A percentile compares a stretch with the other conserved stretches of the same genome.
Evolutionary conservation across 30 jellyfish, hydroid and myxozoan genomes (phyloP).

Genomic region (Pseudorhiza aurosa): DNA sequence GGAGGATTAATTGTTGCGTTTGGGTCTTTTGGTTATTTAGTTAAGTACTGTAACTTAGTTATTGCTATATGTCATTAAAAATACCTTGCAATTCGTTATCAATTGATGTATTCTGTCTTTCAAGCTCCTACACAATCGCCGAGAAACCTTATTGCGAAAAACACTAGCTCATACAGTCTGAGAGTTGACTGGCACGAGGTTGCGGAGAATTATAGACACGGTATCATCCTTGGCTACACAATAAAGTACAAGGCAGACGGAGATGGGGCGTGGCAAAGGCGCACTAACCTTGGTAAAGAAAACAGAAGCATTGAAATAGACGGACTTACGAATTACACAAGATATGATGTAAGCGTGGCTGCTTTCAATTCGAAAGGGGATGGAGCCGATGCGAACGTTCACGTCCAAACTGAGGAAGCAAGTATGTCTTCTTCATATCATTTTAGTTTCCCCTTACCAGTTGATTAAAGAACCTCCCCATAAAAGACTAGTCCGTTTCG

Average conservation of each 20-base stretch:
- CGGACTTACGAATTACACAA: conserved; percentile 28
- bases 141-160: conserved; percentile 19
- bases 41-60: no score
- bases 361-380: conserved; percentile 47
- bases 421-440: conserved; percentile 27
- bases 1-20: no score
- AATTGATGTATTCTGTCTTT: no score
- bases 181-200: conserved; percentile 36
- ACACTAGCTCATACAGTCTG: conserved; percentile 55
- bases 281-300: neutral
- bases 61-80: no score
- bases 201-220: conserved; percentile 36
- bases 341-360: conserved; percentile 20
- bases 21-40: no score
- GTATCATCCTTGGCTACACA: conserved; percentile 41
- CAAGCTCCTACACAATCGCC: conserved; percentile 54
- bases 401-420: conserved; percentile 59
- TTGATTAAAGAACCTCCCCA: no score
- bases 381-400: conserved; percentile 15
- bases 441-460: no score
- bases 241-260: neutral
- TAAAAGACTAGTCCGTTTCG: no score
- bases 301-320: conserved; percentile 31
- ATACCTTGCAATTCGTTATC: no score
- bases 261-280: conserved; percentile 6